Base-by-base conservation (phyloP, 2,797 vertebrate species). In the Trematomus bernacchii region DNA sequence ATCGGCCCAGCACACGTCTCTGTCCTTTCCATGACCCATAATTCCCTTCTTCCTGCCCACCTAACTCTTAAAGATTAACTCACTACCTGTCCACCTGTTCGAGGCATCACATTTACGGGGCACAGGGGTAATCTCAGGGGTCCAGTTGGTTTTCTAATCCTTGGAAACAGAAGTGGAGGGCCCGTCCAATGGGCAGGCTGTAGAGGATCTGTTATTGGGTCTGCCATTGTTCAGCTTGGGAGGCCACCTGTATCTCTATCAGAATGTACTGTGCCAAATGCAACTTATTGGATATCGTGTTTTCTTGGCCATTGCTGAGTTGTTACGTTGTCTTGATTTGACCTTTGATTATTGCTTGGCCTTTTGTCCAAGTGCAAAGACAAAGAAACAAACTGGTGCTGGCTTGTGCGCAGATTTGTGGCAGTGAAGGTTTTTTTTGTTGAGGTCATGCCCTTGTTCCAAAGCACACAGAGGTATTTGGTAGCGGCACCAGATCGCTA, bases 41-140 rank as follows among this genome's bases (percentile, higher is more conserved):
- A 93, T 91, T 91, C 91, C 92, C 78, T 91, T 82, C 91, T 93
- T 94, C 91, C 93, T 94, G 91, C 83, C 79, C 82, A 84, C 87
- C 87, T 85, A 83, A 63, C 85, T 87, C 87, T 85, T 87, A 86
- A 91, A 94, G 92, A 93, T 94, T 92, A 94, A 89, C 77, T 91
- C 84, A 71, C 84, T 92, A 92, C 89, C 91, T 92, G 90, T 90
- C 87, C 94, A 94, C 94, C 94, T 95, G 94, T 88, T 92, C 59
- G 69, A 94, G 87, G 92, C 91, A 94, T 95, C 92, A 91, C 68
- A 64, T 93, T 92, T 92, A 92, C 80, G 46, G 46, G 88, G 78
- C 87, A 86, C 76, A 51, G 6, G 67, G 60, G 73, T 90, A 87
- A 90, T 89, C 88, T 88, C 85, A 63, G 60, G 87, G 88, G 83